These are phyloP conservation scores for Herminia tarsipennalis DNA, from an alignment of 2,888 invertebrate genomes.

Conservation along the genomic window DNA sequence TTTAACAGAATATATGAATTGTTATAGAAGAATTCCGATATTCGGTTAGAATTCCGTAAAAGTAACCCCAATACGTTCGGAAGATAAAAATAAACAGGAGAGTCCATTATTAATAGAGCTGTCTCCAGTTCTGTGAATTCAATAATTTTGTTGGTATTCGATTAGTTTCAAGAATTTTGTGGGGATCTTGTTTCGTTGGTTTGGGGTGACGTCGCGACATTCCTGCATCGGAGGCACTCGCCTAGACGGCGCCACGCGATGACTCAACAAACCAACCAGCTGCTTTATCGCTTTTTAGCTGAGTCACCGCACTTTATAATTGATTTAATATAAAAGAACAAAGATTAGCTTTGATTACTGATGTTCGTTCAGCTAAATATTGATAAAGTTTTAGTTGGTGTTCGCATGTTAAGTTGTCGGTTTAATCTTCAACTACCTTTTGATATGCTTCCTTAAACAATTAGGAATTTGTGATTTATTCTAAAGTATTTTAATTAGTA, in stretches of 20 bases:
- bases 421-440: too few relatives aligned
- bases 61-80: constrained; percentile 45
- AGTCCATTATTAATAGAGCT: constrained; percentile 41
- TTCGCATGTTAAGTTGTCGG: too few relatives aligned
- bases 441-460: too few relatives aligned
- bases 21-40: too few relatives aligned
- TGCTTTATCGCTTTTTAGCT: constrained; percentile 60
- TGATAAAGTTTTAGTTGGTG: constrained; percentile 17
- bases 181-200: constrained; percentile 42
- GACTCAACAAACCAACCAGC: constrained; percentile 59
- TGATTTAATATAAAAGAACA: constrained; percentile 47
- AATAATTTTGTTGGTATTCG: constrained; percentile 17
- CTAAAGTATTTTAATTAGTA: too few relatives aligned
- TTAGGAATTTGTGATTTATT: too few relatives aligned
- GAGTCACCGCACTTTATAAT: constrained; percentile 59
- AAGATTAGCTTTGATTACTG: constrained; percentile 35
- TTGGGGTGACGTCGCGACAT: constrained; percentile 47
- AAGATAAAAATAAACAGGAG: constrained; percentile 54
- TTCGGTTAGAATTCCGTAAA: too few relatives aligned
- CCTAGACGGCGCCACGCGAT: constrained; percentile 65
- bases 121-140: constrained; percentile 17
- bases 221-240: constrained; percentile 51
- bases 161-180: constrained; percentile 28
- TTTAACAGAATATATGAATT: too few relatives aligned
- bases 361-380: constrained; percentile 24